phyloP scores from a whole-genome alignment of 2,888 invertebrate genomes.

The Orthonychiurus folsomi region DNA sequence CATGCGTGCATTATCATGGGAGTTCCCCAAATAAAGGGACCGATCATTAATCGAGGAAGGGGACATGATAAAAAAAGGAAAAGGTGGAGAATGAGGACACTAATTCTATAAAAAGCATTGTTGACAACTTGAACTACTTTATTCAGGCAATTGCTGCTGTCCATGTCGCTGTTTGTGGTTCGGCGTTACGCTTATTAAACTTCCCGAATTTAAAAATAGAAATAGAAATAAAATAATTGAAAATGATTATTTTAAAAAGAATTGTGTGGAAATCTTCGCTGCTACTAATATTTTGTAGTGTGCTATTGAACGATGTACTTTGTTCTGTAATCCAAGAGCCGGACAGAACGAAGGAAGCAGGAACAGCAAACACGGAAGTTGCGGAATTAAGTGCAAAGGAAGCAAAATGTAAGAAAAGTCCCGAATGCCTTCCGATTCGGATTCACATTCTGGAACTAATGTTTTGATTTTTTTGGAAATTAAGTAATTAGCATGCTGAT shows the following conservation, averaged over 20 bases:
- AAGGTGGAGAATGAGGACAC: conserved; percentile 1
- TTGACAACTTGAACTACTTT: not conserved
- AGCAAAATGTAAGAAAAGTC: not conserved
- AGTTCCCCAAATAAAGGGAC: not conserved
- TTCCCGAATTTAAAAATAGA: not conserved
- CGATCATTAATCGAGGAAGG: not conserved
- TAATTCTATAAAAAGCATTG: not conserved
- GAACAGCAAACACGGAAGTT: no score
- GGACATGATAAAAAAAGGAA: not conserved
- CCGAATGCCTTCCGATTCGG: no score
- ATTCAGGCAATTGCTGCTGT: not conserved
- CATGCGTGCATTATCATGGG: no score
- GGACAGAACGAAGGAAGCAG: no score
- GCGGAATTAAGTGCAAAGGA: not conserved
- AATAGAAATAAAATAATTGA: not conserved
- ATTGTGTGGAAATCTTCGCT: not conserved
- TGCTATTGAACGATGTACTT: no score
- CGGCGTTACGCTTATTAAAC: not conserved
- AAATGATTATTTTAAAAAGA: not conserved
- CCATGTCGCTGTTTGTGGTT: not conserved
- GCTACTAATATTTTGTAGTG: not conserved
- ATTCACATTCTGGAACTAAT: no score
- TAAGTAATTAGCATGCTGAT: conserved; percentile 71
- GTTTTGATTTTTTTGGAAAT: conserved; percentile 15
- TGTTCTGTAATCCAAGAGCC: no score